These are phyloP conservation scores for Stylophora pistillata DNA, from an alignment of 64 coral and sea anemone genomes.

Conservation along the genomic window DNA sequence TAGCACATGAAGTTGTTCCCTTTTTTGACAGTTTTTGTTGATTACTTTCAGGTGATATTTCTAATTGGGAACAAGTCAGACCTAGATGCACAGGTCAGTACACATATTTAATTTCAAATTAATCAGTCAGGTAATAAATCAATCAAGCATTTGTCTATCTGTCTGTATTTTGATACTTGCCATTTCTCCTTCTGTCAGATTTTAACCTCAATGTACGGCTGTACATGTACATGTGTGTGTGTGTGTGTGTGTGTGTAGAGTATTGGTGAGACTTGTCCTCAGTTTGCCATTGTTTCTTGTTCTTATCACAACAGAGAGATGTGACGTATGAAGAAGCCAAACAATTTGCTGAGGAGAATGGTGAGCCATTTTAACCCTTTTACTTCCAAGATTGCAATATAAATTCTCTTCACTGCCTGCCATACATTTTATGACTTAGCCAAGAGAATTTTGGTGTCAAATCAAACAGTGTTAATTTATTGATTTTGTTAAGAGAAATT, in stretches of 20 bases:
- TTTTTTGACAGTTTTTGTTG: neutral
- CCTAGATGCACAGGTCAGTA: conserved; percentile 82
- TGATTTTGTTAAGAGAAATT: too few species aligned
- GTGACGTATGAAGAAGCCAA: conserved; percentile 99
- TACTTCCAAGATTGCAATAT: neutral
- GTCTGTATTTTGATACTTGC: too few species aligned
- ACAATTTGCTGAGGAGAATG: conserved; percentile 99
- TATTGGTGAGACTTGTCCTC: neutral
- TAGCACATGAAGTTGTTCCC: neutral
- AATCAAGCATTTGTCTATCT: too few species aligned
- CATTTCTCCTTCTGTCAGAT: too few species aligned
- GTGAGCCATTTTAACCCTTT: conserved; percentile 13
- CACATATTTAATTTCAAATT: neutral
- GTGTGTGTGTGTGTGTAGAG: neutral
- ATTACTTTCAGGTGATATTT: conserved; percentile 88
- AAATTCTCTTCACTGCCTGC: neutral
- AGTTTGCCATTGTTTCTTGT: neutral
- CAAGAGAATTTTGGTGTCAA: too few species aligned
- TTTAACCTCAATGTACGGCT: too few species aligned
- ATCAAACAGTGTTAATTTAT: too few species aligned
- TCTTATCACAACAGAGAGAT: conserved; percentile 70
- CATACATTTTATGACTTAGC: too few species aligned
- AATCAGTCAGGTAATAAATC: too few species aligned
- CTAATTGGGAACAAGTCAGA: conserved; percentile 99
- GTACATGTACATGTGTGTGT: too few species aligned